Evolutionary conservation across 1,140 invertebrate species (phyloP), one percentile per base, ranked within the genome.

Genomic region (Tribolium castaneum): DNA sequence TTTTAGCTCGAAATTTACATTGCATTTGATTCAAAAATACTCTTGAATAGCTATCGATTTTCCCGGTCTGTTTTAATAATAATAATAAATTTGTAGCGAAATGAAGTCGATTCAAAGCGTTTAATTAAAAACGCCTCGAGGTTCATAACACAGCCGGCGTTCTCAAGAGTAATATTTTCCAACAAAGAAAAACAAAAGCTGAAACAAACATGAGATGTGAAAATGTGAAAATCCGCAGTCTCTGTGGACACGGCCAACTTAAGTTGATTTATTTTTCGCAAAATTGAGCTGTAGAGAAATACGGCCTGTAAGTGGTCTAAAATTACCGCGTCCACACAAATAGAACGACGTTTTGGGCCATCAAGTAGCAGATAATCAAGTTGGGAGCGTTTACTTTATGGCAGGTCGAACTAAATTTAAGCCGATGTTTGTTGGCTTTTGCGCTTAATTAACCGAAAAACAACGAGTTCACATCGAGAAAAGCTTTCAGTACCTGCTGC

Each of bases 311-410:
- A 66, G 54, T 59, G 14, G 19, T 16, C 13, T 22, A 25, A 59
- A n/a, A 6, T 66, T 34, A 66, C 39, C 12, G 34, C 45, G 13
- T 9, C 30, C 10, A 35, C 59, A 66, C 30, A 35, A 34, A 35
- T 34, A 66, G 59, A 34, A 34, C 19, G 59, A 35, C 59, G 59
- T 35, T 66, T 66, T 66, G 12, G 25, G 16, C 59, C 59, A 66
- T 66, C 59, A 66, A 66, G 59, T 66, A 66, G 59, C 59, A 66
- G 59, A 66, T 66, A 66, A 66, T 66, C 59, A 66, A 66, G 59
- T 35, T 35, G 10, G 19, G 39, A 34, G n/a, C n/a, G 59, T 66
- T 66, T 66, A 66, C 59, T 66, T 66, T 66, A 66, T 35, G 59
- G 59, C 59, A 34, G 30, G 34, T 66, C 12, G 30, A 35, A 30